These are phyloP conservation scores for Varecia variegata DNA, from an alignment of 2,797 vertebrate species.

Conservation along the genomic window DNA sequence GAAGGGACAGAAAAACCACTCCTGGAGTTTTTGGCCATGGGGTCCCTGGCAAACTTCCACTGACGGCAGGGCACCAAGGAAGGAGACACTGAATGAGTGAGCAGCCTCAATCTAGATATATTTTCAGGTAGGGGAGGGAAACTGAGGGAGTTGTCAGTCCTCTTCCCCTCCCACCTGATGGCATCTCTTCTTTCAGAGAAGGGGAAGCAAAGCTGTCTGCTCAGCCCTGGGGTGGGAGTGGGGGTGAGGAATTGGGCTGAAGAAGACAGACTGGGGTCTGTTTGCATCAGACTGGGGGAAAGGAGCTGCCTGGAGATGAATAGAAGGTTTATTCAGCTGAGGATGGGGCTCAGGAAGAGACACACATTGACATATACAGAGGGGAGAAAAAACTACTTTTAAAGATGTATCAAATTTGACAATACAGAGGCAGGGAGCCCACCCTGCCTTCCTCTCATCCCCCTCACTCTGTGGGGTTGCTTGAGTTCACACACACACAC, in stretches of 20 bases:
- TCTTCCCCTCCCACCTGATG: not conserved
- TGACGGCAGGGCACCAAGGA: not conserved
- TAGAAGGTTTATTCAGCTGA: conserved; percentile 47
- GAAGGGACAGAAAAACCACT: not conserved
- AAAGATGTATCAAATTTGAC: not conserved
- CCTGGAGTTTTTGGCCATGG: not conserved
- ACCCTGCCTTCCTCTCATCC: not conserved
- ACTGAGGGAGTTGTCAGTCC: not conserved
- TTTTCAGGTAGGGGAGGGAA: conserved; percentile 29
- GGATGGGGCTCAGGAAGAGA: not conserved
- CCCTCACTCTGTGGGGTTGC: not conserved
- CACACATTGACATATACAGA: not conserved
- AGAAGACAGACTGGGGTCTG: conserved; percentile 4
- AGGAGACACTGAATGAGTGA: not conserved
- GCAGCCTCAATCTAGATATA: not conserved
- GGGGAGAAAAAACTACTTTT: conserved; percentile 34
- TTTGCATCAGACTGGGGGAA: not conserved
- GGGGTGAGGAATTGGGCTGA: not conserved
- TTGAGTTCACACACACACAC: not conserved
- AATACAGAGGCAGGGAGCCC: not conserved
- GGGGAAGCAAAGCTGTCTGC: not conserved
- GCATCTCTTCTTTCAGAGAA: conserved; percentile 25
- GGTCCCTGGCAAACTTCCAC: conserved; percentile 27
- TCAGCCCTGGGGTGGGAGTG: not conserved
- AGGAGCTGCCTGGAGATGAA: conserved; percentile 35